These are phyloP conservation scores for Montipora efflorescens DNA, from an alignment of 64 coral and sea anemone species.

Conservation along the genomic window DNA sequence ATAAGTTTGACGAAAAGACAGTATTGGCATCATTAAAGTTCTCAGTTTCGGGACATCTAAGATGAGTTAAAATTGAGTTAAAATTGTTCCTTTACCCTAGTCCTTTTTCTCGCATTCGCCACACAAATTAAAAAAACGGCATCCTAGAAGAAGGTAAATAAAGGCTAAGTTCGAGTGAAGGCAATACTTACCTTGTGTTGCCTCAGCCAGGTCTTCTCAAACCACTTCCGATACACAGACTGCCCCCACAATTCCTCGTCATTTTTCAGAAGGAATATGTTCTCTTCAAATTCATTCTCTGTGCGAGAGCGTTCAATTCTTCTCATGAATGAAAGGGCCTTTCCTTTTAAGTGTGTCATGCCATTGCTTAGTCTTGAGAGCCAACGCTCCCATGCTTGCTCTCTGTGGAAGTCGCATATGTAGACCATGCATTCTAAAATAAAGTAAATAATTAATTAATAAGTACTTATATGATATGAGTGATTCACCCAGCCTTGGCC, in stretches of 20 bases:
- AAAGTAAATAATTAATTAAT: neutral
- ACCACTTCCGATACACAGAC: constrained; percentile 26
- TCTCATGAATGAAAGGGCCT: neutral
- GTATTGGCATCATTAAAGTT: neutral
- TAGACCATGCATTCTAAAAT: constrained; percentile 44
- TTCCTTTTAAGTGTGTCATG: neutral
- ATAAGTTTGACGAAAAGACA: too few species aligned
- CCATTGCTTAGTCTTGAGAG: constrained; percentile 20
- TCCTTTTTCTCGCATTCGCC: too few species aligned
- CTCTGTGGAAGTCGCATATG: constrained; percentile 63
- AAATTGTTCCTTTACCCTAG: neutral
- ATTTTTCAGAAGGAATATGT: neutral
- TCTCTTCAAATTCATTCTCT: neutral
- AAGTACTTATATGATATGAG: too few species aligned
- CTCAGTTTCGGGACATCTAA: neutral
- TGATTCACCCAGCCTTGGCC: too few species aligned
- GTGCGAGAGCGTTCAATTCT: neutral
- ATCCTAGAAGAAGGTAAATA: neutral
- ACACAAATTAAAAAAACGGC: neutral
- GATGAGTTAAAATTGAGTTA: neutral
- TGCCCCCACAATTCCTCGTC: neutral
- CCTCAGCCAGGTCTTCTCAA: constrained; percentile 64
- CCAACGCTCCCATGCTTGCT: constrained; percentile 41
- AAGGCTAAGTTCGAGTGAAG: neutral
- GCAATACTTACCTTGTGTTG: constrained; percentile 14